A percentile compares a stretch with the other conserved stretches of the same genome.
Conservation (phyloP, 1,140 invertebrate species). For the Coelopa frigida region DNA sequence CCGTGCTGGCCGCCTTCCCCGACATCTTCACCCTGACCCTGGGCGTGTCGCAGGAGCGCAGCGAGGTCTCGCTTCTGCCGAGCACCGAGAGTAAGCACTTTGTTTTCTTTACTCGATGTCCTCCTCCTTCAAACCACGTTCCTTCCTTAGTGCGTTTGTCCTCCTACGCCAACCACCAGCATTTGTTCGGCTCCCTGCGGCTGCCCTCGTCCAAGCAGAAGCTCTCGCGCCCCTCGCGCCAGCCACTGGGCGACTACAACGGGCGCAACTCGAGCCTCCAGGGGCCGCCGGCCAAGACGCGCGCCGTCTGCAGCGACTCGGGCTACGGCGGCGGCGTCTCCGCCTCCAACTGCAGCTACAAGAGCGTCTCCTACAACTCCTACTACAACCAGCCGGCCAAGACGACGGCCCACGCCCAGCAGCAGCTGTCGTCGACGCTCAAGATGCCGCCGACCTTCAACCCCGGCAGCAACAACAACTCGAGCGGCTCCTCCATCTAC, state of each 20-base stretch:
- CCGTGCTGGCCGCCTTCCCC: slow-evolving; percentile 50
- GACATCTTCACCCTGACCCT: slow-evolving; percentile 45
- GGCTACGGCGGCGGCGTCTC: too few species aligned
- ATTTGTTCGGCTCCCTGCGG: slow-evolving; percentile 22
- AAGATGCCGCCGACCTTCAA: background rate
- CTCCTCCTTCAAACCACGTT: background rate
- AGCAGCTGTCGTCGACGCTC: background rate
- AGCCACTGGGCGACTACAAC: slow-evolving; percentile 25
- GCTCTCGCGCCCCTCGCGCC: slow-evolving; percentile 8
- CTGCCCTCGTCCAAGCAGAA: slow-evolving; percentile 23
- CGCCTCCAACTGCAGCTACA: too few species aligned
- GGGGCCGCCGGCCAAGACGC: slow-evolving; percentile 25
- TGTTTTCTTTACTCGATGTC: background rate
- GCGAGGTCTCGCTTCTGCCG: slow-evolving; percentile 23
- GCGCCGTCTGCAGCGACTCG: slow-evolving; percentile 17
- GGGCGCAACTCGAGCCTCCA: slow-evolving; percentile 15
- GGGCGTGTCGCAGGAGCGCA: slow-evolving; percentile 29
- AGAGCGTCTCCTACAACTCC: too few species aligned
- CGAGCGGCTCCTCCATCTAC: slow-evolving; percentile 18
- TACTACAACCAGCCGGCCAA: slow-evolving; percentile 27
- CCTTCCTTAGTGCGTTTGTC: slow-evolving; percentile 18
- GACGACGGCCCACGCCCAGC: slow-evolving; percentile 15
- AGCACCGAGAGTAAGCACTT: slow-evolving; percentile 28
- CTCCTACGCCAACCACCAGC: slow-evolving; percentile 15
- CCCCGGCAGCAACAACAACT: slow-evolving; percentile 1